Conservation (phyloP, 2,888 invertebrate species). For the Plagodis pulveraria region DNA sequence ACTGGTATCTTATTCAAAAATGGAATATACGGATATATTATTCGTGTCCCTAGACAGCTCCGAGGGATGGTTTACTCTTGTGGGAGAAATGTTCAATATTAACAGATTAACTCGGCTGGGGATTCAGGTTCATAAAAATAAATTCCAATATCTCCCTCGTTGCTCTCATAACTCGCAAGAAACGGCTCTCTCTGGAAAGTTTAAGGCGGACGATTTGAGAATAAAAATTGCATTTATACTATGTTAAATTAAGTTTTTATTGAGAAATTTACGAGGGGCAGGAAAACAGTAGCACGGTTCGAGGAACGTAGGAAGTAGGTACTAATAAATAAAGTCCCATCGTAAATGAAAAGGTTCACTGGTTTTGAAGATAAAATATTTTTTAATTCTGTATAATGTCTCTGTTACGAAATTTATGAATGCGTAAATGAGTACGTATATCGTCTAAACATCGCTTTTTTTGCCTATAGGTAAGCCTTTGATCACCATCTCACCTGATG, state of each 20-base stretch:
- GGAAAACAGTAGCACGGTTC: conserved; percentile 43
- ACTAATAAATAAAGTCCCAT: conserved; percentile 8
- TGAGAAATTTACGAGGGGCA: conserved; percentile 65
- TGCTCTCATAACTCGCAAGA: conserved; percentile 76
- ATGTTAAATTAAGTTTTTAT: conserved; percentile 78
- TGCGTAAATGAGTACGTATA: too few species aligned
- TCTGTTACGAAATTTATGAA: too few species aligned
- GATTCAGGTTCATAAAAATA: conserved; percentile 75
- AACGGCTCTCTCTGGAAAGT: conserved; percentile 74
- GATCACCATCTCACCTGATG: too few species aligned
- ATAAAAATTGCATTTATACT: conserved; percentile 78
- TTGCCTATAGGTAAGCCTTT: too few species aligned
- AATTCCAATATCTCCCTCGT: conserved; percentile 76
- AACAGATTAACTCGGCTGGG: conserved; percentile 76
- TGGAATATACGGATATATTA: neutral
- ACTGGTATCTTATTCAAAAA: neutral
- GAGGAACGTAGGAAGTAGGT: conserved; percentile 4
- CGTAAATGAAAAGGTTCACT: neutral
- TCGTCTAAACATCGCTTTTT: too few species aligned
- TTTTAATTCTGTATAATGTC: too few species aligned
- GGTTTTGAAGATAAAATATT: neutral
- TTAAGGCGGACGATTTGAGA: conserved; percentile 76
- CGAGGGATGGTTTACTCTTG: conserved; percentile 60
- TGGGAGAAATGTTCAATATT: conserved; percentile 76
- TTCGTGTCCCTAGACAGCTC: conserved; percentile 29